Evolutionary conservation across 1,140 invertebrate species (phyloP).

Genomic region (Cardiocondyla obscurior): DNA sequence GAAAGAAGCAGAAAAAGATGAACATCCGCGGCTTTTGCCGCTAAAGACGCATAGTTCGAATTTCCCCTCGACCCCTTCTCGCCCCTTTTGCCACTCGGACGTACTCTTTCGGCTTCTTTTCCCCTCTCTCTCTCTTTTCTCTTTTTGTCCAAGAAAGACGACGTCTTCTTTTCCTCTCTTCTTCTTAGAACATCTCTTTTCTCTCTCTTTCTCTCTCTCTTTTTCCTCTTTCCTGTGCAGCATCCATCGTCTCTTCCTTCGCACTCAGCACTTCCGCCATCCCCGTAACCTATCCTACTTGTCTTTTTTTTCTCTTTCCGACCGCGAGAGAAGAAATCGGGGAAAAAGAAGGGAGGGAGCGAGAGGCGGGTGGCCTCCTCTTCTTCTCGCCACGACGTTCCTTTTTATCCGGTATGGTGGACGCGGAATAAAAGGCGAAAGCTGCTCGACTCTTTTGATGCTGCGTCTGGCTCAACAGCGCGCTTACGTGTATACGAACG

Average conservation of each 20-base stretch:
- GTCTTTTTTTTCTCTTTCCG: constrained; percentile 34
- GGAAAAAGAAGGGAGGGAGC: constrained; percentile 12
- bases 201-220: not conserved
- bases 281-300: not conserved
- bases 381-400: constrained; percentile 45
- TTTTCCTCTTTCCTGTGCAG: constrained; percentile 10
- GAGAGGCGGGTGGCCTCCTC: constrained; percentile 44
- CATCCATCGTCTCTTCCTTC: constrained; percentile 39
- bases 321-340: constrained; percentile 36
- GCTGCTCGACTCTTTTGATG: constrained; percentile 63
- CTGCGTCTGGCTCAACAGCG: constrained; percentile 59
- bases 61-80: constrained; percentile 10
- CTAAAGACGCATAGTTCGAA: constrained; percentile 48
- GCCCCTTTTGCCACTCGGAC: constrained; percentile 27
- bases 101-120: constrained; percentile 31
- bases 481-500: constrained; percentile 47
- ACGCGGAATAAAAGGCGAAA: constrained; percentile 67
- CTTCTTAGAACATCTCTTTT: not conserved
- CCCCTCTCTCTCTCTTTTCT: not conserved
- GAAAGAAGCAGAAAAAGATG: not conserved
- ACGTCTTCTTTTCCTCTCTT: not conserved
- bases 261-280: constrained; percentile 9
- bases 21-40: constrained; percentile 31
- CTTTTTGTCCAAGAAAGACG: not conserved
- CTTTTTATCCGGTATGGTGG: constrained; percentile 62